phyloP scores from a whole-genome alignment of 2,113 vertebrate species.

The Tychaedon coryphoeus region DNA sequence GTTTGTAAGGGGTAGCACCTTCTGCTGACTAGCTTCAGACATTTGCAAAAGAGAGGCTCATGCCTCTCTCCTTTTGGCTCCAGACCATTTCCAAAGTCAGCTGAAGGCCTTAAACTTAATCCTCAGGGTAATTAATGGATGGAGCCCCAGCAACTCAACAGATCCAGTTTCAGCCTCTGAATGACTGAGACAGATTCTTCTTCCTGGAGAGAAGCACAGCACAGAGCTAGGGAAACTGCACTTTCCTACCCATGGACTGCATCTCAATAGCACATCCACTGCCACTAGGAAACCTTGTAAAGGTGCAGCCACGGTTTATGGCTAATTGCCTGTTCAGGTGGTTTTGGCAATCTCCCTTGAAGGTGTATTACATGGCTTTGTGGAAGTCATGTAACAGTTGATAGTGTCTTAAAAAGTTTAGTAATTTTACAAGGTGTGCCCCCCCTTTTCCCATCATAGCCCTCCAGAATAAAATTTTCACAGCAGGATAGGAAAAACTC shows the following conservation, averaged over 20 bases:
- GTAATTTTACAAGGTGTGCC: background rate
- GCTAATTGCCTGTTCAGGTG: background rate
- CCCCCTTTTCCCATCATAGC: fast-evolving
- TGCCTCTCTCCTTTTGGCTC: background rate
- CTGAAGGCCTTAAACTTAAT: background rate
- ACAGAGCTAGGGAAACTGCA: background rate
- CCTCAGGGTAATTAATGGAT: background rate
- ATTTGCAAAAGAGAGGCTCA: background rate
- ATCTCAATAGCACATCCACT: background rate
- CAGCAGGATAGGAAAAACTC: background rate
- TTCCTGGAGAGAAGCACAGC: background rate
- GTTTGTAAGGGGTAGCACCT: background rate
- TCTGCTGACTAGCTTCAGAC: background rate
- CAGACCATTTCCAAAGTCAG: background rate
- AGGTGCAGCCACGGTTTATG: background rate
- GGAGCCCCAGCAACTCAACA: background rate
- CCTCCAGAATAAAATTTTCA: background rate
- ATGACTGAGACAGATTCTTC: background rate
- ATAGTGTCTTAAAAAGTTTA: background rate
- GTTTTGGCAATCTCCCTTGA: background rate
- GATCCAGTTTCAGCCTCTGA: background rate
- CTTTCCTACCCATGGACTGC: background rate
- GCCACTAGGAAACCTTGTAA: background rate
- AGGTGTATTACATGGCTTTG: background rate
- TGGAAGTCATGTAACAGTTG: background rate